Conservation (phyloP, 1,140 invertebrate genomes). For the Zaprionus taronus region DNA sequence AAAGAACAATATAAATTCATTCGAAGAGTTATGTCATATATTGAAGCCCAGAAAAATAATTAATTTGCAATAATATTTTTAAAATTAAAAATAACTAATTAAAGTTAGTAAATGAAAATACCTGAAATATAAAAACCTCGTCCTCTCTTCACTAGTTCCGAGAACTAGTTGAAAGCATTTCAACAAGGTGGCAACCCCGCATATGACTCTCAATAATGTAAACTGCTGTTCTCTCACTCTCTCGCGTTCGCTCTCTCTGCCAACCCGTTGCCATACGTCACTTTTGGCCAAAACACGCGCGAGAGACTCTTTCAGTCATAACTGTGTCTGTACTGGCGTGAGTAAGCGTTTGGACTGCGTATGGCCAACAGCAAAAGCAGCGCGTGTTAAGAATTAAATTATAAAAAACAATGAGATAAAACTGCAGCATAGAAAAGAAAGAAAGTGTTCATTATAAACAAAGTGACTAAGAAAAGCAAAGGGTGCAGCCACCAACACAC, state of each 20-base stretch:
- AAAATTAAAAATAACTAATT: neutral
- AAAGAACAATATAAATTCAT: neutral
- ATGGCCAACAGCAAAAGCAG: conserved; percentile 39
- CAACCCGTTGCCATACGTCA: conserved; percentile 58
- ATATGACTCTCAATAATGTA: conserved; percentile 27
- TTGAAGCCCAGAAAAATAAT: neutral
- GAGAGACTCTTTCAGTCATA: conserved; percentile 64
- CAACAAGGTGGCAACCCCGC: conserved; percentile 37
- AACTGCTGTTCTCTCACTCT: conserved; percentile 41
- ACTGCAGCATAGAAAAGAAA: conserved; percentile 7
- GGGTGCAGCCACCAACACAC: conserved; percentile 1
- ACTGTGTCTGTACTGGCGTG: conserved; percentile 56
- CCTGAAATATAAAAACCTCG: no score
- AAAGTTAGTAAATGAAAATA: no score
- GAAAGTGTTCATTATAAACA: conserved; percentile 70
- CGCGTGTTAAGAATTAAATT: conserved; percentile 60
- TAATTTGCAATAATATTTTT: neutral
- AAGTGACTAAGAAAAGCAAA: conserved; percentile 37
- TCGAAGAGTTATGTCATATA: no score
- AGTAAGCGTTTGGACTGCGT: conserved; percentile 66
- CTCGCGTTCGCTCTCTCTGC: conserved; percentile 28
- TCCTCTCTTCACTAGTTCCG: neutral
- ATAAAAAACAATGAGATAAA: conserved; percentile 51
- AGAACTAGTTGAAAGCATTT: neutral
- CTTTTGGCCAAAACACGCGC: conserved; percentile 71